Conservation (phyloP, 2,797 vertebrate species). For the Propithecus deckenii region DNA sequence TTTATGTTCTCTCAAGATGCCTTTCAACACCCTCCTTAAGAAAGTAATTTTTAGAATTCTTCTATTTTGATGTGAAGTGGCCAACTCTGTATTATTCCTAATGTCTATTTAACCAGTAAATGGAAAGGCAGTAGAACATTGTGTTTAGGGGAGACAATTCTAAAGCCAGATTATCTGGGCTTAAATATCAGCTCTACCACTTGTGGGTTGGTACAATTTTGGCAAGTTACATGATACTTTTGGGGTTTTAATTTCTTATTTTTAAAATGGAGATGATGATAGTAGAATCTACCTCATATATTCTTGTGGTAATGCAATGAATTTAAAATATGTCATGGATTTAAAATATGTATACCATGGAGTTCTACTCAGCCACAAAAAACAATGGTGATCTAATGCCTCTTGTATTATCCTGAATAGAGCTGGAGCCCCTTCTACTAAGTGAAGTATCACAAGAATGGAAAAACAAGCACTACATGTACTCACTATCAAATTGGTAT, state of each 20-base stretch:
- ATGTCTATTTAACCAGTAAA: background rate
- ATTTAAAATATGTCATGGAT: background rate
- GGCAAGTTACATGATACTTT: background rate
- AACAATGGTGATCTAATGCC: too few species aligned
- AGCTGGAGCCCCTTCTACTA: too few species aligned
- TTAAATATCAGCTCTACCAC: background rate
- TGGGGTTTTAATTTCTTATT: background rate
- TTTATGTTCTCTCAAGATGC: conserved; percentile 57
- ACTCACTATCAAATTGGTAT: too few species aligned
- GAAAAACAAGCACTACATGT: too few species aligned
- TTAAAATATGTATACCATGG: too few species aligned
- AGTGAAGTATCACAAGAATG: too few species aligned
- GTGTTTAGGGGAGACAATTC: background rate
- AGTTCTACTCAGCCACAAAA: too few species aligned
- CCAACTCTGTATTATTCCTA: background rate
- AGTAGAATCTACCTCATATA: background rate
- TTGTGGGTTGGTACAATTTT: background rate
- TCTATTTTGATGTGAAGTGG: background rate
- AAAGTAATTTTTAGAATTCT: conserved; percentile 15
- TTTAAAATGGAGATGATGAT: background rate
- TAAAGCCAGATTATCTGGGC: background rate
- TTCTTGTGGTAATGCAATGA: background rate
- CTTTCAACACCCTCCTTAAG: conserved; percentile 37
- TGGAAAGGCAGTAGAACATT: background rate
- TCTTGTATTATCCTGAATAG: too few species aligned